phyloP scores from a whole-genome alignment of 2,797 vertebrate genomes.

The Helarctos malayanus region DNA sequence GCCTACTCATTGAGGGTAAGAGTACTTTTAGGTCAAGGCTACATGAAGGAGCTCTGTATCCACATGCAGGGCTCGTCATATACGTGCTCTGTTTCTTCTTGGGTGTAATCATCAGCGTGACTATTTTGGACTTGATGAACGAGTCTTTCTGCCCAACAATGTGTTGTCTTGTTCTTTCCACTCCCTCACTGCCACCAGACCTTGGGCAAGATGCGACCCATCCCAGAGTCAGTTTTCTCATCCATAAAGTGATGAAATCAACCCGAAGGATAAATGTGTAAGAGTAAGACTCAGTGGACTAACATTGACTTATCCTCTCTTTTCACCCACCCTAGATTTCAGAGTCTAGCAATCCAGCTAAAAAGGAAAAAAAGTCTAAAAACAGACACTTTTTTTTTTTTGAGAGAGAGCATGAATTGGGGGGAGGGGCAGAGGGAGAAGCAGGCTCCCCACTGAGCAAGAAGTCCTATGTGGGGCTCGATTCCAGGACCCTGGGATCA shows the following conservation, averaged over 20 bases:
- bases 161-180: too few relatives aligned
- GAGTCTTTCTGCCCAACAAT: background rate
- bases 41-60: background rate
- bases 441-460: background rate
- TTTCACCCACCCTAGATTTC: background rate
- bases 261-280: background rate
- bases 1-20: background rate
- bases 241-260: background rate
- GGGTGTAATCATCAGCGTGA: background rate
- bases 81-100: too few relatives aligned
- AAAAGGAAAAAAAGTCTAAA: background rate
- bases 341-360: background rate
- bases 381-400: background rate
- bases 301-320: background rate
- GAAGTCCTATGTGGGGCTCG: rapidly evolving
- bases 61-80: background rate
- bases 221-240: background rate
- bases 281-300: background rate
- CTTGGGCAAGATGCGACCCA: background rate
- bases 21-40: background rate
- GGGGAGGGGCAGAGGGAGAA: background rate
- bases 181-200: too few relatives aligned
- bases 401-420: background rate
- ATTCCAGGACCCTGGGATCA: background rate
- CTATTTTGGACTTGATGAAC: background rate